A percentile compares a stretch with the other conserved stretches of the same genome.
Conservation (phyloP, 2,113 vertebrate genomes). For the Xiphias gladius region DNA sequence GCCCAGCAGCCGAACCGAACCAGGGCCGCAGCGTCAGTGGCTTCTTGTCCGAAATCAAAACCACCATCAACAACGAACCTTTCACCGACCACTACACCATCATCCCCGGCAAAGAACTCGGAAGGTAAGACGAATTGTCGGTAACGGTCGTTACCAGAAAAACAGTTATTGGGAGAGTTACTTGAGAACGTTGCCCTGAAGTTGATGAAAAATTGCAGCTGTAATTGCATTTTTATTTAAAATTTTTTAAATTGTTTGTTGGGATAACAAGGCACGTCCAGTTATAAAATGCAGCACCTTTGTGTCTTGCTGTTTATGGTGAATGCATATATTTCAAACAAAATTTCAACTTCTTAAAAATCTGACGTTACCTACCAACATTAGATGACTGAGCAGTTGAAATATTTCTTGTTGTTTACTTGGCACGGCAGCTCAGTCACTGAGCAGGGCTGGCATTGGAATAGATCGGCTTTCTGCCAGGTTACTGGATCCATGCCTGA, state of each 20-base stretch:
- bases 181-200: background rate
- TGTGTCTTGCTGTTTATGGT: background rate
- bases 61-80: slow-evolving; percentile 70
- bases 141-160: background rate
- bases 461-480: background rate
- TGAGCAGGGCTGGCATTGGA: background rate
- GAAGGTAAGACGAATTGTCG: slow-evolving; percentile 62
- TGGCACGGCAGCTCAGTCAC: background rate
- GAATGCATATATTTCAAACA: background rate
- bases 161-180: accelerated
- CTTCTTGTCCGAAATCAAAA: slow-evolving; percentile 76
- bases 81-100: slow-evolving; percentile 82
- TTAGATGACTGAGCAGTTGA: no score
- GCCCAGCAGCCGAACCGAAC: slow-evolving; percentile 53
- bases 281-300: no score
- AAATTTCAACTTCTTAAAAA: no score
- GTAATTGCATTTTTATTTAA: background rate
- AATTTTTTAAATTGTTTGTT: no score
- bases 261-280: no score
- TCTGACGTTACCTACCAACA: no score
- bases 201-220: background rate
- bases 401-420: background rate
- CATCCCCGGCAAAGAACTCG: slow-evolving; percentile 81
- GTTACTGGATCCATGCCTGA: background rate
- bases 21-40: slow-evolving; percentile 63